phyloP scores from a whole-genome alignment of 2,797 vertebrate genomes.

The Microctenopoma stevenorrisi region DNA sequence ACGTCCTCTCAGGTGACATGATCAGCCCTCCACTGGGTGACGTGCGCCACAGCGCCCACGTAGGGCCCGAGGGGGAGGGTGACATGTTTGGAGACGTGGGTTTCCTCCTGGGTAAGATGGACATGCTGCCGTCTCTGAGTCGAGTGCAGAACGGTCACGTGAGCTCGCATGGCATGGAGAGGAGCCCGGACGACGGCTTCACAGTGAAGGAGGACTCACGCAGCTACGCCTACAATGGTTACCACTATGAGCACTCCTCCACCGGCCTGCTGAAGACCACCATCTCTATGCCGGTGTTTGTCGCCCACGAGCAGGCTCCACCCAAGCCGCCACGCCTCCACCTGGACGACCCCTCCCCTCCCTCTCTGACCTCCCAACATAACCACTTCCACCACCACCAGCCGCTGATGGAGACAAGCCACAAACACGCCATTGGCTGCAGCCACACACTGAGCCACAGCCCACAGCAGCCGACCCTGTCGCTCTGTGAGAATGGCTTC shows the following conservation, averaged over 20 bases:
- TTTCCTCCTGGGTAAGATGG: slow-evolving; percentile 87
- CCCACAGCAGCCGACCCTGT: slow-evolving; percentile 28
- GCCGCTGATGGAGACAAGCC: slow-evolving; percentile 6
- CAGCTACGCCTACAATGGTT: slow-evolving; percentile 73
- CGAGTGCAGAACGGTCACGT: slow-evolving; percentile 52
- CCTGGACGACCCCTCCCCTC: slow-evolving; percentile 78
- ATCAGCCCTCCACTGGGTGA: slow-evolving; percentile 89
- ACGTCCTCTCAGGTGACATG: slow-evolving; percentile 87
- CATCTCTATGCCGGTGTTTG: slow-evolving; percentile 84
- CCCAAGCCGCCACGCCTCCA: slow-evolving; percentile 87
- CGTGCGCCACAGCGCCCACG: slow-evolving; percentile 87
- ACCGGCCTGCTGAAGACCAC: slow-evolving; percentile 81
- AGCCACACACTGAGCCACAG: not conserved
- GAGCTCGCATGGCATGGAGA: slow-evolving; percentile 74
- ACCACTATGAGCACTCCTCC: slow-evolving; percentile 69
- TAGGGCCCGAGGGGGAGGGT: slow-evolving; percentile 82
- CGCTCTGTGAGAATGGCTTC: slow-evolving; percentile 66
- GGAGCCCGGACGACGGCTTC: slow-evolving; percentile 52
- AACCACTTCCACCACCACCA: slow-evolving; percentile 24
- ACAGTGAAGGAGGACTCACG: slow-evolving; percentile 20
- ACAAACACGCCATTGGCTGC: slow-evolving; percentile 18
- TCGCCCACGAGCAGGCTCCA: slow-evolving; percentile 83
- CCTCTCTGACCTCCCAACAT: slow-evolving; percentile 33
- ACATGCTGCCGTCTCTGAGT: slow-evolving; percentile 78
- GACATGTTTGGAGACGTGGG: slow-evolving; percentile 90